A percentile compares a stretch with the other conserved stretches of the same genome.
phyloP scores from a whole-genome alignment of 2,113 vertebrate genomes.

The Nansenia antarctica region DNA sequence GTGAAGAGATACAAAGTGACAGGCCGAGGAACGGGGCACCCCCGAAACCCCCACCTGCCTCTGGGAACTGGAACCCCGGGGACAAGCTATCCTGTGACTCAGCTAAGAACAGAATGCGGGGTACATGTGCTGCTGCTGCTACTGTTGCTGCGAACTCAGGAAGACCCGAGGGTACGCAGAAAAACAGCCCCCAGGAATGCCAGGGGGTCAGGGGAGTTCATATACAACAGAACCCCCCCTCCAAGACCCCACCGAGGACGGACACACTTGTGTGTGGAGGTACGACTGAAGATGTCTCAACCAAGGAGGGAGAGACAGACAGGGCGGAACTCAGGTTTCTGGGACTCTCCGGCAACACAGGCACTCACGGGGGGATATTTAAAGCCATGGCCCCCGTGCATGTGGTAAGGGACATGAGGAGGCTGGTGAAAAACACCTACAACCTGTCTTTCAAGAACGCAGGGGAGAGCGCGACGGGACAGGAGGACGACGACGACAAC shows the following conservation, averaged over 20 bases:
- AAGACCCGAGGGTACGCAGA: constrained; percentile 23
- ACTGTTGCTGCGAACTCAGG: too few species aligned
- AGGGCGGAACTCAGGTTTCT: constrained; percentile 14
- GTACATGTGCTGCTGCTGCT: constrained; percentile 26
- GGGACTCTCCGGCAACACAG: constrained; percentile 24
- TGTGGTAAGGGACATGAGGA: constrained; percentile 81
- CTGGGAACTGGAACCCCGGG: constrained; percentile 14
- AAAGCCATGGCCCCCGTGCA: constrained; percentile 64
- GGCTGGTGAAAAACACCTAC: constrained; percentile 82
- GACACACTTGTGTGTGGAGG: constrained; percentile 29
- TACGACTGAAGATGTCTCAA: neutral
- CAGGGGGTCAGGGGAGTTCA: constrained; percentile 18
- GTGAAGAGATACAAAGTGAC: constrained; percentile 33
- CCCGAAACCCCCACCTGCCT: too few species aligned
- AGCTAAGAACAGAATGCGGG: constrained; percentile 39
- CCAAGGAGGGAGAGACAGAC: constrained; percentile 13
- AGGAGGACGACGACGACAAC: too few species aligned
- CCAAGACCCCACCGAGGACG: constrained; percentile 48
- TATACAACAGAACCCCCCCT: constrained; percentile 44
- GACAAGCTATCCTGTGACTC: constrained; percentile 39
- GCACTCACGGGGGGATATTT: constrained; percentile 19
- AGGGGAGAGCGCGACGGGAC: constrained; percentile 25
- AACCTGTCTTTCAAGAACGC: constrained; percentile 66
- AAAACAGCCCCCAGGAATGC: constrained; percentile 36
- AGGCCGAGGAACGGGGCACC: constrained; percentile 15